These are phyloP conservation scores for Gymnocypris eckloni DNA, from an alignment of 2,797 vertebrate species.

Conservation along the genomic window DNA sequence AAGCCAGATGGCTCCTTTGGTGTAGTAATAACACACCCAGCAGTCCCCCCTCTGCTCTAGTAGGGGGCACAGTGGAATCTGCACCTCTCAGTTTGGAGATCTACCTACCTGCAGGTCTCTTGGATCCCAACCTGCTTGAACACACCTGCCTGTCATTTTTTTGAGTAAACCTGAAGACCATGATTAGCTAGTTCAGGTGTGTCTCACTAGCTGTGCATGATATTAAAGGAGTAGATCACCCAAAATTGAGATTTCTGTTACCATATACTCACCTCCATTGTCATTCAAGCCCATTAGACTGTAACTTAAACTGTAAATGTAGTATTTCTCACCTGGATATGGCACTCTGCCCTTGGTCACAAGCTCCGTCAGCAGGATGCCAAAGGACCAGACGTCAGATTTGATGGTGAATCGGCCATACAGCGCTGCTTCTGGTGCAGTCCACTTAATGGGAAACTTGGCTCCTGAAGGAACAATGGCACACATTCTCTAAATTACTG, in stretches of 20 bases:
- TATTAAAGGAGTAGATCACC: neutral
- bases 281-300: neutral
- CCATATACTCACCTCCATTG: neutral
- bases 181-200: conserved; percentile 4
- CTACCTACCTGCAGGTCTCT: neutral
- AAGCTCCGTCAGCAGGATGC: conserved; percentile 94
- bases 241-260: neutral
- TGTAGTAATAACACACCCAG: conserved; percentile 49
- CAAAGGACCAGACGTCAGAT: conserved; percentile 97
- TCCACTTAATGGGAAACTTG: conserved; percentile 99
- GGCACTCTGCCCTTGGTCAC: conserved; percentile 98
- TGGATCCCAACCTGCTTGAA: neutral
- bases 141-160: neutral
- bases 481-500: conserved; percentile 39
- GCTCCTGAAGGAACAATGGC: conserved; percentile 80
- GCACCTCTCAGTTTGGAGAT: neutral
- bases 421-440: conserved; percentile 92
- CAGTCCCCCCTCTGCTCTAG: conserved; percentile 41
- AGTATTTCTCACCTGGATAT: conserved; percentile 86
- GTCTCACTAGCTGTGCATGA: neutral
- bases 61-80: conserved; percentile 49
- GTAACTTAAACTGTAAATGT: neutral
- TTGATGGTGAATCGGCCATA: conserved; percentile 98
- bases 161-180: neutral
- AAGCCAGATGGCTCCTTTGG: conserved; percentile 69